Conservation (phyloP, 35 echinoderm and acorn worm genomes). For the Ophiothrix spiculata region DNA sequence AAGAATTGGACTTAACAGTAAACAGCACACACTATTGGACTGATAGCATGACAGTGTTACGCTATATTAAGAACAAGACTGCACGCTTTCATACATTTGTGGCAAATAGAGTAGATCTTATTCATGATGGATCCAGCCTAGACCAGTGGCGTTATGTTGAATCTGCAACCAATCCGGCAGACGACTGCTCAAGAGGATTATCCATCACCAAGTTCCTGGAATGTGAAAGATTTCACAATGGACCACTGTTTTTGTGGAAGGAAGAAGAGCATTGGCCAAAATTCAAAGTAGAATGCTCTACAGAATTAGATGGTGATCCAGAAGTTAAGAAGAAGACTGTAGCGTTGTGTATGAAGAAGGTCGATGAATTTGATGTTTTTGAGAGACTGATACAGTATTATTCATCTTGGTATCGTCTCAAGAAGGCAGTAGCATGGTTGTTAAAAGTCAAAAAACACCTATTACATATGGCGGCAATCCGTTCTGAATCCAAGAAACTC, state of each 20-base stretch:
- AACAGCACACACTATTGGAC: conserved; percentile 29
- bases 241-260: conserved; percentile 28
- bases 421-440: background rate
- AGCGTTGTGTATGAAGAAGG: background rate
- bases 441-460: background rate
- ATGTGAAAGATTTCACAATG: conserved; percentile 21
- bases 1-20: background rate
- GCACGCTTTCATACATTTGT: conserved; percentile 41
- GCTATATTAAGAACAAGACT: conserved; percentile 20
- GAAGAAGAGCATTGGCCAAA: conserved; percentile 22
- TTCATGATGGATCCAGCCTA: conserved; percentile 33
- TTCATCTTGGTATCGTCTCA: background rate
- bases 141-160: conserved; percentile 59
- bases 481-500: too few species aligned
- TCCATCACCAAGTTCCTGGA: conserved; percentile 19
- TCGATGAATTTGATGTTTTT: background rate
- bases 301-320: background rate
- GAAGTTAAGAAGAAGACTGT: conserved; percentile 21
- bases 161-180: conserved; percentile 50
- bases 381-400: background rate
- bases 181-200: conserved; percentile 43
- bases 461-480: too few species aligned
- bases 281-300: background rate
- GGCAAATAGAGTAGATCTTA: conserved; percentile 27
- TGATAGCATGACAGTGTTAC: conserved; percentile 22